Conservation (phyloP, 2,113 vertebrate genomes). For the Butorides virescens region DNA sequence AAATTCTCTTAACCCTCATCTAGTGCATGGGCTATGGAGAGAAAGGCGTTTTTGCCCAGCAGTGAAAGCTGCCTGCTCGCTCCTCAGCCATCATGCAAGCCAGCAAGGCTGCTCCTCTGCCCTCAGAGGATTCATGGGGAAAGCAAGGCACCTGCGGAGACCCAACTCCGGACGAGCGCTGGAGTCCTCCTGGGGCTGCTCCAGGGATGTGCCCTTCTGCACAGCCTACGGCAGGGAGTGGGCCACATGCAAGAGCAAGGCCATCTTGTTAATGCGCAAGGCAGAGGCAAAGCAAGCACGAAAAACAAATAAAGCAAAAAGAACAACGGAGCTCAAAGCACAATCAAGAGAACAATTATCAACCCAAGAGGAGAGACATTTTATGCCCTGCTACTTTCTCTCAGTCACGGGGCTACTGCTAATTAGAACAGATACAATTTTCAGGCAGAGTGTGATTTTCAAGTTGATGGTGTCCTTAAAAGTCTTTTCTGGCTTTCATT, state of each 20-base stretch:
- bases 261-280: fast-evolving
- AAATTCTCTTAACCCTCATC: not conserved
- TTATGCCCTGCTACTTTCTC: constrained; percentile 3
- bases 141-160: not conserved
- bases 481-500: not conserved
- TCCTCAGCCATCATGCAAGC: not conserved
- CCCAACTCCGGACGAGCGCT: not conserved
- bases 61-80: fast-evolving
- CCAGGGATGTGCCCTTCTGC: fast-evolving
- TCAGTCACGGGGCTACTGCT: not conserved
- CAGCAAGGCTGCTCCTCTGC: not conserved
- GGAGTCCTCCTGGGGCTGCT: not conserved
- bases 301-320: not conserved
- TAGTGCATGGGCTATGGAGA: not conserved
- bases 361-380: not conserved
- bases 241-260: not conserved
- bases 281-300: not conserved
- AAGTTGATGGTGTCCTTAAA: not conserved
- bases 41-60: not conserved
- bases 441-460: constrained; percentile 14
- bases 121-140: not conserved
- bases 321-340: constrained; percentile 11
- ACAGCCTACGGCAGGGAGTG: not conserved
- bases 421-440: constrained; percentile 31
- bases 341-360: constrained; percentile 14